These are phyloP conservation scores for Diadema setosum DNA, from an alignment of 35 echinoderm and acorn worm species.

Conservation along the genomic window DNA sequence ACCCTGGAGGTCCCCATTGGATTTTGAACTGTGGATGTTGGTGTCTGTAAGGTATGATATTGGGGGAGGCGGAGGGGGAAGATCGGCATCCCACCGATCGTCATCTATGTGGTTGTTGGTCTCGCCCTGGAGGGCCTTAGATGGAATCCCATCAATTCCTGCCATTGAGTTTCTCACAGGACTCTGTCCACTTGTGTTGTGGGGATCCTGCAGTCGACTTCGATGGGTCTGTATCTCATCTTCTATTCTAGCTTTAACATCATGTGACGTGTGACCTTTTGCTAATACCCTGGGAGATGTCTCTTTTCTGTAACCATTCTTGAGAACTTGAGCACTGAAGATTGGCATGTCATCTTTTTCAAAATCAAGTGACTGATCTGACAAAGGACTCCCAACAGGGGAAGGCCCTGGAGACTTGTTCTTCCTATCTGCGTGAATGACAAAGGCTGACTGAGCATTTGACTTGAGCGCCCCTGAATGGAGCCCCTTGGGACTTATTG, in stretches of 20 bases:
- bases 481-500: background rate
- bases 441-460: background rate
- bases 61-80: background rate
- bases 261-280: too few species aligned
- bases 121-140: too few species aligned
- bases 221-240: too few species aligned
- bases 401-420: background rate
- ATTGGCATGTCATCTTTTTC: conserved; percentile 9
- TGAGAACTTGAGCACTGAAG: background rate
- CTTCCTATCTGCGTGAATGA: background rate
- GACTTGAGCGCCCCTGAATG: background rate
- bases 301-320: background rate
- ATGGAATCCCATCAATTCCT: background rate
- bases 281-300: background rate
- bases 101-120: background rate
- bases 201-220: background rate
- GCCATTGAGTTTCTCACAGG: background rate
- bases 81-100: background rate
- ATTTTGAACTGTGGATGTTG: background rate
- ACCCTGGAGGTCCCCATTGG: background rate
- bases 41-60: background rate
- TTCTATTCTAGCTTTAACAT: too few species aligned
- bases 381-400: background rate
- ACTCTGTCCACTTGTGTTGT: background rate
- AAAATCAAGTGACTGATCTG: conserved; percentile 7